Evolutionary conservation across 2,888 invertebrate genomes (phyloP), one percentile per base, ranked within the genome.

Genomic region (Erannis defoliaria): DNA sequence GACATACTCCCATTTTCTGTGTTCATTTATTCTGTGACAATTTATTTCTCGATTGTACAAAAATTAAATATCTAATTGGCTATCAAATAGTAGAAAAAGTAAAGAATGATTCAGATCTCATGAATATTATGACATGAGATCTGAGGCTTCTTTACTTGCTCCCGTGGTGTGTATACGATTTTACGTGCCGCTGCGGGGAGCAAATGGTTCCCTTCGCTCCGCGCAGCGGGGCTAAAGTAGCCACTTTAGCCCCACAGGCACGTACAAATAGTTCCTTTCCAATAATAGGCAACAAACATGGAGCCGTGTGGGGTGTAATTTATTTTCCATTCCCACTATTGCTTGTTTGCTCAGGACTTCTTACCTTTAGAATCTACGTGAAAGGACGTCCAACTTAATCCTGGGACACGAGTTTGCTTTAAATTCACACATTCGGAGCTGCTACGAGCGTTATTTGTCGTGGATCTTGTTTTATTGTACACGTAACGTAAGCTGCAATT

Each of bases 271-370:
- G 51, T 51, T 19, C 29, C 42, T 49, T 46, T 46, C 46, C 43
- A 54, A 63, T 59, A 50, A 58, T 57, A n/a, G n/a, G n/a, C n/a
- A 31, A 31, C 23, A 31, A 10, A 46, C 37, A 33, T 14, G 35
- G 16, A 8, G 31, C 29, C 54, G 48, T 29, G 43, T 23, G 40
- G 55, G 50, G 12, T 49, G 59, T 55, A 56, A 55, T 60, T 54
- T 55, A 38, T 37, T 56, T 55, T 63, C 58, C 59, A 58, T 48
- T 64, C 56, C 64, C 65, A 58, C 45, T 16, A 45, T 51, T 79
- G 73, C 78, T 78, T 73, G 73, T 80, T 80, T 73, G 75, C 67
- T 77, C 78, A 80, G 80, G 78, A 74, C 73, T 65, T 71, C 63
- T 65, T 68, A 68, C 66, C 66, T 68, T 68, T 63, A 66, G 45